These are phyloP conservation scores for Apeltes quadracus DNA, from an alignment of 2,113 vertebrate species.

Conservation along the genomic window DNA sequence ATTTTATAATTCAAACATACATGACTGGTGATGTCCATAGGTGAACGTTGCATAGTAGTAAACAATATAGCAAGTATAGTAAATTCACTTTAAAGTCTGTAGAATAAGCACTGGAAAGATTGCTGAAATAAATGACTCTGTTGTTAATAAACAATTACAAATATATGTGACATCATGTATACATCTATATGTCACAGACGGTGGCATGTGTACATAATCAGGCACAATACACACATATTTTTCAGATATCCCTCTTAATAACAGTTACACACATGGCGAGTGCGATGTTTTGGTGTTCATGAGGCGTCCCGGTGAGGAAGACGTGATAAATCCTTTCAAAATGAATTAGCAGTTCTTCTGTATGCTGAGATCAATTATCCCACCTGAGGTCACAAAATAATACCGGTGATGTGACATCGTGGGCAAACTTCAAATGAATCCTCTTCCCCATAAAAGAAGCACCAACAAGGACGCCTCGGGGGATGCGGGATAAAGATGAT, in stretches of 20 bases:
- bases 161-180: background rate
- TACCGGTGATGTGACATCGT: constrained; percentile 34
- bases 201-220: background rate
- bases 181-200: background rate
- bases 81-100: constrained; percentile 5
- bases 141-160: background rate
- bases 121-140: background rate
- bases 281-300: constrained; percentile 39
- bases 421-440: constrained; percentile 49
- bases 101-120: background rate
- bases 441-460: constrained; percentile 32
- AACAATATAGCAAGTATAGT: background rate
- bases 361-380: constrained; percentile 47
- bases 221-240: constrained; percentile 7
- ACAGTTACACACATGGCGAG: constrained; percentile 13
- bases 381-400: constrained; percentile 44
- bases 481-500: constrained; percentile 50
- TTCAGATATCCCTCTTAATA: too few species aligned
- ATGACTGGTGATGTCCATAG: background rate
- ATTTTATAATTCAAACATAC: background rate
- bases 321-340: constrained; percentile 36
- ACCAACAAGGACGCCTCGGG: constrained; percentile 13
- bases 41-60: background rate
- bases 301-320: constrained; percentile 17
- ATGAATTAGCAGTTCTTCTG: constrained; percentile 55